A percentile compares a stretch with the other conserved stretches of the same genome.
phyloP scores from a whole-genome alignment of 2,113 vertebrate genomes.

The Uria lomvia region DNA sequence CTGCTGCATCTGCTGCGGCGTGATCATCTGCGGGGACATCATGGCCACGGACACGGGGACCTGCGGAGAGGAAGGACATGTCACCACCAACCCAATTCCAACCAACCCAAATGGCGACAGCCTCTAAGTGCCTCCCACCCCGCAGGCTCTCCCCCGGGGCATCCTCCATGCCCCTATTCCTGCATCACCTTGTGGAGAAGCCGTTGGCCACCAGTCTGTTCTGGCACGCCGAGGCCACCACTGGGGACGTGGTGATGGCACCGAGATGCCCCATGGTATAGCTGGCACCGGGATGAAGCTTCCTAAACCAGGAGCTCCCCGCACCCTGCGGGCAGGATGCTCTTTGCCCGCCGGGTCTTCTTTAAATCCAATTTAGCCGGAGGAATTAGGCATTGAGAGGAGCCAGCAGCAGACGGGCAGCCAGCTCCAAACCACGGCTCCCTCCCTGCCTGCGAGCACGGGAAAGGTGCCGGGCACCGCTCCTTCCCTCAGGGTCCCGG shows the following conservation, averaged over 20 bases:
- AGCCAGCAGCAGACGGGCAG: neutral
- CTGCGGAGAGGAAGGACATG: slow-evolving; percentile 46
- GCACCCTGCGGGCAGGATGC: neutral
- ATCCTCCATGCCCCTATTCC: accelerated
- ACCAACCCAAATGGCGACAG: neutral
- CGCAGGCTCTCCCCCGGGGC: neutral
- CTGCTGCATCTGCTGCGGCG: slow-evolving; percentile 99
- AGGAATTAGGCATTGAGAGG: neutral
- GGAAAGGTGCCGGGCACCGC: neutral
- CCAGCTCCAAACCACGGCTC: neutral
- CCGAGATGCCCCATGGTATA: accelerated
- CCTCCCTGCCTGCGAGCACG: neutral
- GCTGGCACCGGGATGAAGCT: neutral
- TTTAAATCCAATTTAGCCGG: neutral
- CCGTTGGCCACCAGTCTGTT: neutral
- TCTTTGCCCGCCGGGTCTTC: neutral
- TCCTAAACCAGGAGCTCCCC: neutral
- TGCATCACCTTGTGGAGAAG: neutral
- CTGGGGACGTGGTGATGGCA: accelerated
- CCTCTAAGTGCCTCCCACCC: neutral
- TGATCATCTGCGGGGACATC: slow-evolving; percentile 99
- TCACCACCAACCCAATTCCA: neutral
- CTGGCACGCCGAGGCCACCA: accelerated
- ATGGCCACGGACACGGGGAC: slow-evolving; percentile 98
- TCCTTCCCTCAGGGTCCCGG: neutral